Evolutionary conservation across 2,113 vertebrate genomes (phyloP).

Genomic region (Saguinus midas): DNA sequence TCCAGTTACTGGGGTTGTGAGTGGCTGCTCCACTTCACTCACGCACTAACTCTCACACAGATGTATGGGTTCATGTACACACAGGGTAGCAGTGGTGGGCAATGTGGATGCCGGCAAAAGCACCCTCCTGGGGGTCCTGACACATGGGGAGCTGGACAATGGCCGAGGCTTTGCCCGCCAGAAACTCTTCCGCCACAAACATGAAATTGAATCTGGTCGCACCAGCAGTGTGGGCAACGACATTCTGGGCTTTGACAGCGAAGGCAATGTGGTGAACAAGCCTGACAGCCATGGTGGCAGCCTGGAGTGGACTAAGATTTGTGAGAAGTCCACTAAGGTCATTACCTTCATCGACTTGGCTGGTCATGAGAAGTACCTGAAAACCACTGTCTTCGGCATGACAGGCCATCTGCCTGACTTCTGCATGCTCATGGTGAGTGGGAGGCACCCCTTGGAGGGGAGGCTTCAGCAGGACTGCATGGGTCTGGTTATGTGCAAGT

Average conservation of each 20-base stretch:
- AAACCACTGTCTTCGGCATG: constrained; percentile 99
- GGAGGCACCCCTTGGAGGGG: fast-evolving
- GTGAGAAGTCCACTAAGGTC: constrained; percentile 98
- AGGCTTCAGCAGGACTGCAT: background rate
- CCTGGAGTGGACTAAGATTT: constrained; percentile 99
- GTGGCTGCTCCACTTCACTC: background rate
- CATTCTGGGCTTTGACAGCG: constrained; percentile 97
- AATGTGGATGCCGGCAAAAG: constrained; percentile 99
- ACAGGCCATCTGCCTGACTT: constrained; percentile 98
- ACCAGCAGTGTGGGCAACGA: constrained; percentile 99
- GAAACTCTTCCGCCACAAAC: constrained; percentile 98
- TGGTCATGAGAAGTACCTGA: constrained; percentile 98
- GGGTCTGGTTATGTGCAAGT: fast-evolving
- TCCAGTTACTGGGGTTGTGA: background rate
- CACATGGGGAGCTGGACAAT: constrained; percentile 97
- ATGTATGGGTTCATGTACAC: background rate
- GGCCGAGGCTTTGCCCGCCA: constrained; percentile 97
- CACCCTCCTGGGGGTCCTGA: constrained; percentile 95
- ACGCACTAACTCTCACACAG: background rate
- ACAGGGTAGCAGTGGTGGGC: constrained; percentile 97
- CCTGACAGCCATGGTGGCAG: constrained; percentile 97
- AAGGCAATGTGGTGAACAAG: constrained; percentile 97
- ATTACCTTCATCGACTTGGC: constrained; percentile 99
- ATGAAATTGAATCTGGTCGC: constrained; percentile 97
- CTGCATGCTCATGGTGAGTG: constrained; percentile 99